Evolutionary conservation across 2,888 invertebrate species (phyloP), one percentile per base, ranked within the genome.

Genomic region (Ormyrus pomaceus): DNA sequence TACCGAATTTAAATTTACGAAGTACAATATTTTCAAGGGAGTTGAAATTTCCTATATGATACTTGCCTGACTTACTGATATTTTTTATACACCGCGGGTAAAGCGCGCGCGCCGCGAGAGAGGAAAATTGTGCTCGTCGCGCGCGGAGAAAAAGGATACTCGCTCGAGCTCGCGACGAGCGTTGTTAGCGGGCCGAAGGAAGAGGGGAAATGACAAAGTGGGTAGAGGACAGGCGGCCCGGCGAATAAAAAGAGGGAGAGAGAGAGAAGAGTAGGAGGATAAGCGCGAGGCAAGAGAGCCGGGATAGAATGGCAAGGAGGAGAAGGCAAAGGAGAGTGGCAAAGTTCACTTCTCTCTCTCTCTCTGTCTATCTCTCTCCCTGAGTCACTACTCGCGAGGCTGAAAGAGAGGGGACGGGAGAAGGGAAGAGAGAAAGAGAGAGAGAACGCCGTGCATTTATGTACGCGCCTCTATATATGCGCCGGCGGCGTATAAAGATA

Each of bases 271-370:
- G 66, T 74, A 77, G 66, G 50, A 10, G 46, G 56, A 56, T 45
- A 53, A 34, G 71, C 48, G 61, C 34, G 50, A 61, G 55, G 34
- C 55, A 69, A 72, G 61, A 50, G 34, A 62, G 77, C 46, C 58
- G 72, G 66, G 75, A 75, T 61, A 34, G 34, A n/a, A 58, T 6
- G 59, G 13, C 4, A 59, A 46, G 79, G 69, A 76, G 76, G 82
- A 80, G 80, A 69, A 78, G 58, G 74, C 75, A 77, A 84, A 69
- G 82, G 80, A 80, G 80, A 73, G 79, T 75, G 76, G 79, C 82
- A 70, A 79, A 82, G 82, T 82, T 79, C 79, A 80, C 73, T 61
- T 82, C 72, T 76, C 19, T 19, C 19, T 65, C 34, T 34, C 34
- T 34, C 34, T 34, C 34, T 19, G 19, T 19, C 19, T 34, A 34